Conservation (phyloP, 2,888 invertebrate genomes). For the Artemia sinica region DNA sequence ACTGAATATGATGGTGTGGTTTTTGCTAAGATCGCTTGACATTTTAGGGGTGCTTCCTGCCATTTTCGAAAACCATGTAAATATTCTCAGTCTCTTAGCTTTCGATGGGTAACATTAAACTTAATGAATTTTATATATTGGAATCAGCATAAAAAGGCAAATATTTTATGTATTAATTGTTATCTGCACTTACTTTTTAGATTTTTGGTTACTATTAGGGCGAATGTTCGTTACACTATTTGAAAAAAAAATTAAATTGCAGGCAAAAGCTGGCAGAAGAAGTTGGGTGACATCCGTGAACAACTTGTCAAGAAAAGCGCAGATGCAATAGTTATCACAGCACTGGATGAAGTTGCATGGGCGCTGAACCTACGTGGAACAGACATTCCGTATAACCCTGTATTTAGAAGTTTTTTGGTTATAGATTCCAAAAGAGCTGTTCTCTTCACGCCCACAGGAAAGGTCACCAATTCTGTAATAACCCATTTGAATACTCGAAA, state of each 20-base stretch:
- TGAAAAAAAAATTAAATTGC: constrained; percentile 8
- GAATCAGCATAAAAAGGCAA: no score
- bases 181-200: no score
- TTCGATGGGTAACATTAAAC: no score
- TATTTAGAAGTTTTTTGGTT: constrained; percentile 55
- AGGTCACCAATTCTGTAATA: constrained; percentile 29
- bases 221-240: no score
- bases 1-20: no score
- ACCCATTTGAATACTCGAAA: constrained; percentile 38
- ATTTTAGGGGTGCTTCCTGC: no score
- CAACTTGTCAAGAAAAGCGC: constrained; percentile 43
- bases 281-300: constrained; percentile 47
- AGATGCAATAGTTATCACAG: constrained; percentile 64
- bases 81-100: no score
- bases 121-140: no score
- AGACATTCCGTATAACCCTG: constrained; percentile 63
- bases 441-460: constrained; percentile 45
- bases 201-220: no score
- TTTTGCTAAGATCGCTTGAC: no score
- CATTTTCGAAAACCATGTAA: no score
- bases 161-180: no score
- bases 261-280: constrained; percentile 56
- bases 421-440: constrained; percentile 46
- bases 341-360: constrained; percentile 75
- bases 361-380: constrained; percentile 68